These are phyloP conservation scores for Oryzias dopingdopingensis DNA, from an alignment of 2,797 vertebrate species.

Conservation along the genomic window DNA sequence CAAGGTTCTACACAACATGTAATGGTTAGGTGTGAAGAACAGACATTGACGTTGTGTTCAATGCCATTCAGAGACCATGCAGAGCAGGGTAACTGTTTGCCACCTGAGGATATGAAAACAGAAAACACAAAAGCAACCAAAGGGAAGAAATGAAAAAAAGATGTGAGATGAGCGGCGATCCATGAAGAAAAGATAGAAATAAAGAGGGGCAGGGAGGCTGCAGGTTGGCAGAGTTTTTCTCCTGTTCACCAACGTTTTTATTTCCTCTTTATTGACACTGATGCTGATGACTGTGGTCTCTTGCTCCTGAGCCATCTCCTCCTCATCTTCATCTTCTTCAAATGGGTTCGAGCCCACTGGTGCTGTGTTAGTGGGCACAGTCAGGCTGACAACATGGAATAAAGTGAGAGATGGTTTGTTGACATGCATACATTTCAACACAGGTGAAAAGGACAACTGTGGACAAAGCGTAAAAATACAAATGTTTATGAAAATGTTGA, in stretches of 20 bases:
- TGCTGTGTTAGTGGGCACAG: constrained; percentile 84
- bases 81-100: constrained; percentile 56
- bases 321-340: constrained; percentile 86
- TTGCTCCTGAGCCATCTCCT: constrained; percentile 77
- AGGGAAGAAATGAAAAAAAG: constrained; percentile 22
- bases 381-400: constrained; percentile 87
- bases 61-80: constrained; percentile 67
- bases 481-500: background rate
- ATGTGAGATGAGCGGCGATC: constrained; percentile 12
- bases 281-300: constrained; percentile 77
- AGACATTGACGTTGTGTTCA: constrained; percentile 46
- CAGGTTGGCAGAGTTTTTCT: constrained; percentile 25
- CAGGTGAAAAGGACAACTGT: constrained; percentile 7
- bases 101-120: constrained; percentile 35
- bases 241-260: constrained; percentile 97
- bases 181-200: constrained; percentile 32
- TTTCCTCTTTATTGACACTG: constrained; percentile 92
- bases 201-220: constrained; percentile 16
- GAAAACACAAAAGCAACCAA: constrained; percentile 15
- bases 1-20: constrained; percentile 43
- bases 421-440: constrained; percentile 43
- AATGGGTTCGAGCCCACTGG: constrained; percentile 92
- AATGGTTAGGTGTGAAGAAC: constrained; percentile 35
- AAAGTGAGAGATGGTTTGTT: constrained; percentile 78
- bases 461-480: background rate